Base-by-base conservation (phyloP, 2,888 invertebrate species). In the Hoplodrina ambigua region DNA sequence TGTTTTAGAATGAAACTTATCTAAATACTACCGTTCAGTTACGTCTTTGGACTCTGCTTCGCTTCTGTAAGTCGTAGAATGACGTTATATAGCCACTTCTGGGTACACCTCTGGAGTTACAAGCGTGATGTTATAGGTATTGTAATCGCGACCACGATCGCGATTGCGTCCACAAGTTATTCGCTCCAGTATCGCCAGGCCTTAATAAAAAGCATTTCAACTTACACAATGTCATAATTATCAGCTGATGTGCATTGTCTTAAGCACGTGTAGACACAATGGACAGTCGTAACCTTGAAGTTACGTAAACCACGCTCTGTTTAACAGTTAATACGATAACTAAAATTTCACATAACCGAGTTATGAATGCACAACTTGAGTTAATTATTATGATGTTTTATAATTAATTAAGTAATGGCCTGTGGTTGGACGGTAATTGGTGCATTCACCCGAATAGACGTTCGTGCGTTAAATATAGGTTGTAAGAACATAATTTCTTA, bases 251-350 rank as follows among this genome's bases (percentile, higher is more conserved):
- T 11, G 30, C 63, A 78, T 78, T 78, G 67, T 72, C 57, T 77
- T n/a, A 20, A 46, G 10, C 63, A 78, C 67, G 63, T 72, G 67
- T 52, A 50, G 1, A 64, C 37, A 52, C 66, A 77, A 63, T 77
- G 65, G 72, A 19, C 1, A 17, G 11, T 15, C 30, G 46, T 73
- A 77, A 77, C 80, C 81, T 82, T 82, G 77, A 30, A 37, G 65
- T 72, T 81, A 75, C 65, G 53, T 57, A 66, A 79, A 55, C 50
- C 65, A 71, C 54, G 65, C 64, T 79, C 75, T 75, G 65, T 2
- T 62, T 79, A 62, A 56, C 67, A 75, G 53, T 69, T n/a, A 65
- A 49, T 52, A 30, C 30, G 56, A 53, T 68, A 60, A 72, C 52
- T 57, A 37, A 70, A 67, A 68, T 78, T 78, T 75, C 67, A 78